Evolutionary conservation across 2,113 vertebrate genomes (phyloP), one percentile per base, ranked within the genome.

Genomic region (Ictalurus punctatus): DNA sequence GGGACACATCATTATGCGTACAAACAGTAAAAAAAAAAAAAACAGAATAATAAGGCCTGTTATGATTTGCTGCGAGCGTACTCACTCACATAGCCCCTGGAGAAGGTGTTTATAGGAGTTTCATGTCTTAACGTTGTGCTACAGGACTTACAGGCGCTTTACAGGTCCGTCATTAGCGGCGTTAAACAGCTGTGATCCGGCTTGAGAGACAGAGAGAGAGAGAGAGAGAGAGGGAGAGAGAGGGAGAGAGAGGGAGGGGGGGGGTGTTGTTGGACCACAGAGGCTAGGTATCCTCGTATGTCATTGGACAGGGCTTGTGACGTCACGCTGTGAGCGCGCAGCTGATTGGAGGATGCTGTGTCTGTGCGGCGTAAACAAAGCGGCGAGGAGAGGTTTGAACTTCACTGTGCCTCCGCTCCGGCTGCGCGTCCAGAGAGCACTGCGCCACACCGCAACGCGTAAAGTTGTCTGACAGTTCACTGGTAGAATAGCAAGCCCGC

Each of bases 371-470:
- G 95, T 94, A 93, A 91, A 95, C 94, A 95, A 95, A 96, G 95
- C 94, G 61, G 95, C 94, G 85, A 94, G 93, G 95, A 95, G 91
- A 93, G 94, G 93, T 93, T 91, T 95, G 94, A 96, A 96, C 95
- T 96, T 96, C 95, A 91, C 92, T 81, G 52, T 73, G 17, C 40
- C 34, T 73, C 71, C 71, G 71, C 30, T 4, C 13, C 25, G 34
- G 71, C 74, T 78, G 40, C 40, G 40, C 74, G 74, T 44, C 54
- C 10, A 17, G 80, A 59, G n/a, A 83, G 30, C 30, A 83, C 21
- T 63, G 81, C 58, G 81, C 34, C 9, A 58, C n/a, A 81, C 79
- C 52, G 79, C 52, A 23, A 10, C 2, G 79, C 52, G 14, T n/a
- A 58, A 82, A 59, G 56, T 82, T 82, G 81, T 40, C 4, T 63